phyloP scores from a whole-genome alignment of 2,113 vertebrate species.

The Cephalopholis sonnerati region DNA sequence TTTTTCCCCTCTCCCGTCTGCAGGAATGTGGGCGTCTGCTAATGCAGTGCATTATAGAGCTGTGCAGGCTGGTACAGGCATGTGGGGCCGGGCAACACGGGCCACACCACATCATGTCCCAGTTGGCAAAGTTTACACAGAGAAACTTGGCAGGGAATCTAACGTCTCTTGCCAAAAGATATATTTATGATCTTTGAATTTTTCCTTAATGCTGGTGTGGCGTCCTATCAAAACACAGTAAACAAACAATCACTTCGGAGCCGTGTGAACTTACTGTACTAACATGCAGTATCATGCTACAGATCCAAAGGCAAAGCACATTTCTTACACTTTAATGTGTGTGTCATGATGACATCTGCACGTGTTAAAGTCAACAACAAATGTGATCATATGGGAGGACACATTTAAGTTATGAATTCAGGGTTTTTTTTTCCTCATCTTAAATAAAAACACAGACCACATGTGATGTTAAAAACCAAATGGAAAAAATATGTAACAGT shows the following conservation, averaged over 20 bases:
- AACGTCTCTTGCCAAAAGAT: not conserved
- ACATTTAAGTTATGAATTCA: too few species aligned
- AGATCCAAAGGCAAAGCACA: too few species aligned
- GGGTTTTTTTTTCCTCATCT: too few species aligned
- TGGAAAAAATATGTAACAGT: too few species aligned
- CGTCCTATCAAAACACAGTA: not conserved
- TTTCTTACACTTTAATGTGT: too few species aligned
- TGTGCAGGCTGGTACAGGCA: constrained; percentile 66
- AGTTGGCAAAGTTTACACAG: constrained; percentile 8
- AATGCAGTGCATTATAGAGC: constrained; percentile 1
- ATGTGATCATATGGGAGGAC: too few species aligned
- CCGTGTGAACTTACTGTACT: too few species aligned
- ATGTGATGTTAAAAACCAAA: too few species aligned
- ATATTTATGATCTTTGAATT: not conserved
- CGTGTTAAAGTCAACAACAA: too few species aligned
- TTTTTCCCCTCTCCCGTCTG: constrained; percentile 35
- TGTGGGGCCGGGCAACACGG: constrained; percentile 20
- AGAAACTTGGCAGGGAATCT: not conserved
- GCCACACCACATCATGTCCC: not conserved
- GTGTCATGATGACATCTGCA: too few species aligned
- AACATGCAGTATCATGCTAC: too few species aligned
- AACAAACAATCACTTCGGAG: not conserved
- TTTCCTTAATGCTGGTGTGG: not conserved
- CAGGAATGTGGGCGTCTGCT: constrained; percentile 74
- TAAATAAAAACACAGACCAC: too few species aligned